Evolutionary conservation across 1,140 invertebrate species (phyloP).

Genomic region (Rhyzopertha dominica): DNA sequence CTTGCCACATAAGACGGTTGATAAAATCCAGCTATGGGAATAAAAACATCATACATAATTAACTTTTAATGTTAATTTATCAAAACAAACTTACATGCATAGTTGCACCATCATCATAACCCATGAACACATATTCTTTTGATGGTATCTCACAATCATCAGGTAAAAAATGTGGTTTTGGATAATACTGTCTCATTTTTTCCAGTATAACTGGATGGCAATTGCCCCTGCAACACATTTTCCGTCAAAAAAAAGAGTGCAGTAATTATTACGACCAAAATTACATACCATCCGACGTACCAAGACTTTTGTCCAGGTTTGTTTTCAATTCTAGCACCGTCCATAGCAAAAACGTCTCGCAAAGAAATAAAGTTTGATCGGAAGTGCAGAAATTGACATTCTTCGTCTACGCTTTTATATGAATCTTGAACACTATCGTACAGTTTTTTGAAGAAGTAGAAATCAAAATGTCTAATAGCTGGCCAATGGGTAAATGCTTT

Average conservation of each 20-base stretch:
- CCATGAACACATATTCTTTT: constrained; percentile 92
- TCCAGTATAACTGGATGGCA: constrained; percentile 75
- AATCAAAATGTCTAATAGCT: constrained; percentile 65
- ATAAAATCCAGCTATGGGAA: constrained; percentile 84
- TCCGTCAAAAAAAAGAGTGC: not conserved
- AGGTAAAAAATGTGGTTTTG: constrained; percentile 82
- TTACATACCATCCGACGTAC: constrained; percentile 87
- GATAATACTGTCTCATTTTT: constrained; percentile 72
- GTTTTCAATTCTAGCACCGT: constrained; percentile 58
- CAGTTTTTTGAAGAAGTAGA: constrained; percentile 69
- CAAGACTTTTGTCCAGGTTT: constrained; percentile 62
- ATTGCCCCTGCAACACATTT: constrained; percentile 63
- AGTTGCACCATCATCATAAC: constrained; percentile 83
- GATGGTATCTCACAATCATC: constrained; percentile 80
- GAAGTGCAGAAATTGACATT: constrained; percentile 88
- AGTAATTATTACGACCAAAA: constrained; percentile 1
- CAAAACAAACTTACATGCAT: constrained; percentile 76
- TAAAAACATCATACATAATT: constrained; percentile 13
- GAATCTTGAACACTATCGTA: constrained; percentile 63
- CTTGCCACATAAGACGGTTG: constrained; percentile 88
- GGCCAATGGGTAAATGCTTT: constrained; percentile 71
- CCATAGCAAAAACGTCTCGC: constrained; percentile 75
- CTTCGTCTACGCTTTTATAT: constrained; percentile 63
- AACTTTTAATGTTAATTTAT: not conserved
- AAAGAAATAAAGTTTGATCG: constrained; percentile 76